Base-by-base conservation (phyloP, 1,140 invertebrate genomes). In the Plodia interpunctella region DNA sequence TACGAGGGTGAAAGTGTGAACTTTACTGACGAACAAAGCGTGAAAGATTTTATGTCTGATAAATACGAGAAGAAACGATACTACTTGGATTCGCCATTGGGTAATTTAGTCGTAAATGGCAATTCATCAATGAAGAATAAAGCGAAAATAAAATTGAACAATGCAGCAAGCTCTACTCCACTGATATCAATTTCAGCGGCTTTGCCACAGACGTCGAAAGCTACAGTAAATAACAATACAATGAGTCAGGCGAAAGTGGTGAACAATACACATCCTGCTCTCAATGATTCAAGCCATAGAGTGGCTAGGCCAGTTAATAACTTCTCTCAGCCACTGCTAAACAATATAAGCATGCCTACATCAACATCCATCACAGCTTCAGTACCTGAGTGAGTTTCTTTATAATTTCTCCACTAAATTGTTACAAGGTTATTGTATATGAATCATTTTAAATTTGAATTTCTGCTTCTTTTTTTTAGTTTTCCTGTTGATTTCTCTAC, bases 51-150 rank as follows among this genome's bases (percentile, higher is more conserved):
- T 70, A 97, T 98, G 96, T 93, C 95, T 25, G 94, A 96, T 69
- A 98, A 98, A 90, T 98, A 98, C 83, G 97, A 98, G 90, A 93
- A 95, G 73, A 98, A 98, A 82, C 93, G 95, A 75, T 95, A 91
- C 63, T 90, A 88, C 71, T 65, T 90, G 55, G 88, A 90, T 57
- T 68, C 79, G 10, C 63, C 76, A 15, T 52, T 68, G 25, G 76
- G 73, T 57, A 79, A 68, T 76, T 11, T 62, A 49, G 25, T 73
- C 19, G 60, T 81, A n/a, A 88, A 87, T 68, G 84, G 84, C 30
- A 77, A 62, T 57, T 64, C 70, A 55, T 74, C 72, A 38, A 17
- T 67, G n/a, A 87, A 85, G 59, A 84, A 65, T 66, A 87, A 84
- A 74, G 62, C 66, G 8, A 87, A 86, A 76, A 53, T 62, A 35